Evolutionary conservation across 2,113 vertebrate genomes (phyloP).

Genomic region (Tragelaphus scriptus): DNA sequence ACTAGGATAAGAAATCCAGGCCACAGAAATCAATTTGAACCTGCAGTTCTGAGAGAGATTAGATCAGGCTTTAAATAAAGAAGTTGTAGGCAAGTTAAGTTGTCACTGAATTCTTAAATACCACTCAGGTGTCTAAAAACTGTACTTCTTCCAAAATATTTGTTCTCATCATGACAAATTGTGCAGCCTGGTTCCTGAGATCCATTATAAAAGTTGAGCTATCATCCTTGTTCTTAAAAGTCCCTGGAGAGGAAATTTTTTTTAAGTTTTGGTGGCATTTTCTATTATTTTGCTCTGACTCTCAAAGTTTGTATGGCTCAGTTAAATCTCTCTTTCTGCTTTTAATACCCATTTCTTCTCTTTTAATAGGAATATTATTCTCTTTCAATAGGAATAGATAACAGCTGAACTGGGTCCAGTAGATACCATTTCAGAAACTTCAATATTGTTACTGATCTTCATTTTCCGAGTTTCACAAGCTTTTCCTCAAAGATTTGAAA

Average conservation of each 20-base stretch:
- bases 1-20: background rate
- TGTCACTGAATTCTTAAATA: background rate
- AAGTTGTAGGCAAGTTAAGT: constrained; percentile 4
- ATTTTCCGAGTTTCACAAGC: background rate
- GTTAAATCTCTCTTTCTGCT: background rate
- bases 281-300: background rate
- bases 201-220: background rate
- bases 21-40: constrained; percentile 28
- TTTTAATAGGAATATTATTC: background rate
- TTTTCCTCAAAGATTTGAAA: background rate
- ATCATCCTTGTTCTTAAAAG: background rate
- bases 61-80: constrained; percentile 3
- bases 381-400: background rate
- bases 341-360: background rate
- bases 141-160: background rate
- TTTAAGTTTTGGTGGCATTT: background rate
- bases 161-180: background rate
- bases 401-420: background rate
- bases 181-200: background rate
- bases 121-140: background rate
- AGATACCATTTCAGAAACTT: background rate
- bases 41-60: background rate
- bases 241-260: background rate
- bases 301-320: background rate
- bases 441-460: background rate